phyloP scores from a whole-genome alignment of 1,140 invertebrate genomes.

The Ctenoplectra terminalis region DNA sequence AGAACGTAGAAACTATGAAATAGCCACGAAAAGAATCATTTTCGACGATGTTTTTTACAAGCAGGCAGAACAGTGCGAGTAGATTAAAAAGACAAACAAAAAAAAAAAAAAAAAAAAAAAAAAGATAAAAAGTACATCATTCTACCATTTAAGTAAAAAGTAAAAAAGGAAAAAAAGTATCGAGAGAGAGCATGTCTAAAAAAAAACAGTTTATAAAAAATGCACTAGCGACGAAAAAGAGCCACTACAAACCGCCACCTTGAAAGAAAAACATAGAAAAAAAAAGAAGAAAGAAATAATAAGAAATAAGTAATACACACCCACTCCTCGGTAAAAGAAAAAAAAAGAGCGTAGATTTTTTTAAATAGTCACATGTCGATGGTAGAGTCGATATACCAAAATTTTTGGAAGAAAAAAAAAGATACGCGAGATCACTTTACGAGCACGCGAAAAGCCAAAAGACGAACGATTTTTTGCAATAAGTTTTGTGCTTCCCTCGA shows the following conservation, averaged over 20 bases:
- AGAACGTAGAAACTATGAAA: constrained; percentile 83
- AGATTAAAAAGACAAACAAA: constrained; percentile 68
- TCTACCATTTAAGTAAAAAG: constrained; percentile 61
- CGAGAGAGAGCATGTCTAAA: constrained; percentile 57
- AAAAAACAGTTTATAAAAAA: constrained; percentile 38
- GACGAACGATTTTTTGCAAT: not conserved
- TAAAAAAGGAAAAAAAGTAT: constrained; percentile 40
- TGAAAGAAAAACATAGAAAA: constrained; percentile 29
- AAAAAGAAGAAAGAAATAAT: constrained; percentile 8
- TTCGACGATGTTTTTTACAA: constrained; percentile 83
- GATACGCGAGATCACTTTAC: constrained; percentile 1
- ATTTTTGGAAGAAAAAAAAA: not conserved
- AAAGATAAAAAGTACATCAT: constrained; percentile 62
- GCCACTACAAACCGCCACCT: constrained; percentile 47
- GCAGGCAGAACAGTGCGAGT: constrained; percentile 80
- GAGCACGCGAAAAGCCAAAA: not conserved
- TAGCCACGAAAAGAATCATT: constrained; percentile 81
- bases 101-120: constrained; percentile 53
- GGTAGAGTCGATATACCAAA: not conserved
- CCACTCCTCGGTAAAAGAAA: not conserved
- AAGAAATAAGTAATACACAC: constrained; percentile 9
- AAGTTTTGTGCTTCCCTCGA: constrained; percentile 4
- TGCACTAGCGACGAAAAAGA: constrained; percentile 37
- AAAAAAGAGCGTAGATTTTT: constrained; percentile 36
- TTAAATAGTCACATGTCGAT: constrained; percentile 31